A percentile compares a stretch with the other conserved stretches of the same genome.
Conservation (phyloP, 2,797 vertebrate genomes). For the Heliangelus exortis region DNA sequence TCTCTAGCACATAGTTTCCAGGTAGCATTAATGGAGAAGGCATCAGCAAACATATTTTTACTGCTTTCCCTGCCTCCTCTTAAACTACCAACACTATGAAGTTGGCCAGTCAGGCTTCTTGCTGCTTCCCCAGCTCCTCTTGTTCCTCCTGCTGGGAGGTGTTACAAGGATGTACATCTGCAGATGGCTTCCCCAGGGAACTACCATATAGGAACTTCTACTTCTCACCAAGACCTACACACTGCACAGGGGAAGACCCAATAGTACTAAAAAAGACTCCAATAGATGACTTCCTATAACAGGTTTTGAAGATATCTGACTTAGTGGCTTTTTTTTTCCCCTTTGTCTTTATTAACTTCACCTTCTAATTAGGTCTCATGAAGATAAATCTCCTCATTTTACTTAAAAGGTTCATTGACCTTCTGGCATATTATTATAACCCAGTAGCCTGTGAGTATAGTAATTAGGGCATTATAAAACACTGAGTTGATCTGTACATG, state of each 20-base stretch:
- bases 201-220: not conserved
- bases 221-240: not conserved
- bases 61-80: not conserved
- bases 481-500: not conserved
- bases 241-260: not conserved
- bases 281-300: not conserved
- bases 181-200: not conserved
- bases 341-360: slow-evolving; percentile 57
- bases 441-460: slow-evolving; percentile 21
- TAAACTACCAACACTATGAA: not conserved
- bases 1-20: not conserved
- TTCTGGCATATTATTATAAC: not conserved
- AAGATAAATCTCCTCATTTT: slow-evolving; percentile 50
- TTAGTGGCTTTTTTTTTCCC: not conserved
- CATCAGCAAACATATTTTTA: not conserved
- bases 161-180: not conserved
- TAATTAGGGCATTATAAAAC: slow-evolving; percentile 53
- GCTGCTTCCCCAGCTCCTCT: not conserved
- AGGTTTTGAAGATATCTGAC: slow-evolving; percentile 1
- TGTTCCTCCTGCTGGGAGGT: not conserved
- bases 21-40: not conserved
- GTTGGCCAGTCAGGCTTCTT: not conserved
- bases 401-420: slow-evolving; percentile 47
- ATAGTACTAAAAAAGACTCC: not conserved
- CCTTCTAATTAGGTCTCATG: slow-evolving; percentile 44